Evolutionary conservation across 2,797 vertebrate species (phyloP), one percentile per base, ranked within the genome.

Genomic region (Denticeps clupeoides): DNA sequence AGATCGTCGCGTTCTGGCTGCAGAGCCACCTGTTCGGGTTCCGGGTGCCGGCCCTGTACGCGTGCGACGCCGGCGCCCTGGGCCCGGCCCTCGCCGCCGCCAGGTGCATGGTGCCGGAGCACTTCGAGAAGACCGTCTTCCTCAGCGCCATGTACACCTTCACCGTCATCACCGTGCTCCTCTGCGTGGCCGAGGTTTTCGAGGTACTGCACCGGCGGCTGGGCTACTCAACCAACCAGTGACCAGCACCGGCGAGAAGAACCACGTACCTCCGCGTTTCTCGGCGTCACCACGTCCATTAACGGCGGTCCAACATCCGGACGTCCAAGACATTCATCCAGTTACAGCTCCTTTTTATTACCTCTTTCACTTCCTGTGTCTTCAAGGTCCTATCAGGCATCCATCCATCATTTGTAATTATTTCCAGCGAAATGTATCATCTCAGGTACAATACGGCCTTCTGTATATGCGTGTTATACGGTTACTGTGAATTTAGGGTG

Each of bases 111-210:
- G 85, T 91, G 45, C 87, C 90, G 2, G 87, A 92, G 68, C 86
- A 90, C 74, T 89, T 92, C 61, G 89, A 91, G 59, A 95, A 96
- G 68, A 91, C 85, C 52, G 82, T 91, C 70, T 93, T 93, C 71
- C 86, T 90, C 62, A 88, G 87, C 53, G 88, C 86, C 58, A 87
- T 90, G 86, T 89, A 91, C 68, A 89, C 81, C 29, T 91, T 91
- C 74, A 90, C 89, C 13, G 70, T 85, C 33, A 90, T 92, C 74
- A 92, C 85, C 55, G 74, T 89, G 10, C 60, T 85, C 3, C 78
- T 91, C 55, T 89, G 87, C 45, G 56, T 87, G 24, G 85, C 81
- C 2, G 83, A 92, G 67, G 74, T 93, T 64, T 89, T 90, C 63
- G 86, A 95, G 72, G 88, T 90, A 43, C 75, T 89, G 45, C 86